phyloP scores from a whole-genome alignment of 1,140 invertebrate species.

The Asbolus verrucosus region DNA sequence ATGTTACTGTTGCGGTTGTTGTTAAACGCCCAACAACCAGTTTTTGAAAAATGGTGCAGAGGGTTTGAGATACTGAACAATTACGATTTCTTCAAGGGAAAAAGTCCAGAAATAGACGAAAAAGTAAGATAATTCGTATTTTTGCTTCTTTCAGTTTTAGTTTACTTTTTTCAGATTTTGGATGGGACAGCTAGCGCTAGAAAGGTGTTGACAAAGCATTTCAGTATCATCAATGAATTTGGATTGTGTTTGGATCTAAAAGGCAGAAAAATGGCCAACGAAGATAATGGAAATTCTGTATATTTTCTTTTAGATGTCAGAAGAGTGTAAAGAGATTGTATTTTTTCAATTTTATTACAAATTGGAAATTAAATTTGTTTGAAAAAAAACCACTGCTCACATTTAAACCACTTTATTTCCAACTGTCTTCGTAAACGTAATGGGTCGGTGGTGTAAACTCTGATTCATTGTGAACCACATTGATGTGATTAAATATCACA shows the following conservation, averaged over 20 bases:
- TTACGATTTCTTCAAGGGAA: not conserved
- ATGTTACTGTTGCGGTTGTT: conserved; percentile 4
- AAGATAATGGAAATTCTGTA: not conserved
- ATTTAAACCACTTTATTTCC: too few relatives aligned
- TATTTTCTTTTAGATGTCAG: conserved; percentile 12
- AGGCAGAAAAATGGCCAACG: not conserved
- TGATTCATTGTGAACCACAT: too few relatives aligned
- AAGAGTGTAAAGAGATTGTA: too few relatives aligned
- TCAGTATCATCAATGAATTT: not conserved
- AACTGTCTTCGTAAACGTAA: too few relatives aligned
- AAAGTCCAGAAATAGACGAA: not conserved
- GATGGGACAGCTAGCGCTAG: not conserved
- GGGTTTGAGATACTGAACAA: conserved; percentile 1
- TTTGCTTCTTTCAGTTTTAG: not conserved
- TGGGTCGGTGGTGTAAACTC: too few relatives aligned
- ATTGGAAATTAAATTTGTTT: too few relatives aligned
- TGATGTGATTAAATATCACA: too few relatives aligned
- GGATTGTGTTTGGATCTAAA: not conserved
- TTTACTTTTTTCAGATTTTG: not conserved
- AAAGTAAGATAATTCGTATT: too few relatives aligned
- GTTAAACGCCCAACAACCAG: not conserved
- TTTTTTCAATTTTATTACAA: too few relatives aligned
- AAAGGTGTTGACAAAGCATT: not conserved
- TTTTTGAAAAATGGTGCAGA: conserved; percentile 15
- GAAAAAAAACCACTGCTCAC: too few relatives aligned